Conservation (phyloP, 64 coral and sea anemone genomes). For the Pachyseris speciosa region DNA sequence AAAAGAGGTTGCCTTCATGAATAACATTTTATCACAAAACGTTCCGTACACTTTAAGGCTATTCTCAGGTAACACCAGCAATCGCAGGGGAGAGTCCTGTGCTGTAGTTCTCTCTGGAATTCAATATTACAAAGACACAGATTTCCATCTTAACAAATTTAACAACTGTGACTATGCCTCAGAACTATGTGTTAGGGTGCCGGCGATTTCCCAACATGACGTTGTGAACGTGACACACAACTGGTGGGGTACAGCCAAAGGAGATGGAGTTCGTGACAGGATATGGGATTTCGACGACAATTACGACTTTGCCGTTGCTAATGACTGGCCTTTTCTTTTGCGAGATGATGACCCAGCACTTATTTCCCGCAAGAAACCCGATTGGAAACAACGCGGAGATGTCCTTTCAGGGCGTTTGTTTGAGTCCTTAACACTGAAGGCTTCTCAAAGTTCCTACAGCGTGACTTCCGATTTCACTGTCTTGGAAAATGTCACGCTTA, state of each 20-base stretch:
- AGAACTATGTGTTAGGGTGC: constrained; percentile 58
- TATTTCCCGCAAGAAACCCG: neutral
- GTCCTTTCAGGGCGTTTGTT: constrained; percentile 59
- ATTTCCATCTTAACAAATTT: constrained; percentile 55
- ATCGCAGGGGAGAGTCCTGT: neutral
- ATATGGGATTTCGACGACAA: constrained; percentile 82
- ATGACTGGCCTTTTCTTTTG: constrained; percentile 50
- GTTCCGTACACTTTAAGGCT: neutral
- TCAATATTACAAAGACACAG: constrained; percentile 3
- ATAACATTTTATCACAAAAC: constrained; percentile 62
- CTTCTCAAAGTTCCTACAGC: constrained; percentile 59
- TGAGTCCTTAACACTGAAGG: constrained; percentile 51
- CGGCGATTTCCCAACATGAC: constrained; percentile 8
- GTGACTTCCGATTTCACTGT: constrained; percentile 71
- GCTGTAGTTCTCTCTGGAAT: constrained; percentile 36
- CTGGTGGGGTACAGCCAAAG: constrained; percentile 73
- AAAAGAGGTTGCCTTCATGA: neutral
- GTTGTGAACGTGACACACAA: constrained; percentile 62
- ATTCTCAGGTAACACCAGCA: neutral
- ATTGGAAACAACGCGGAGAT: neutral
- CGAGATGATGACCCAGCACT: neutral
- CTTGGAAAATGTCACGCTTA: constrained; percentile 47
- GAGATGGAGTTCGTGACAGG: constrained; percentile 8
- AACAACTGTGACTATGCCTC: constrained; percentile 40
- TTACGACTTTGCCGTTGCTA: constrained; percentile 52